These are phyloP conservation scores for Arbacia lixula DNA, from an alignment of 53 echinoderm and acorn worm genomes.

Conservation along the genomic window DNA sequence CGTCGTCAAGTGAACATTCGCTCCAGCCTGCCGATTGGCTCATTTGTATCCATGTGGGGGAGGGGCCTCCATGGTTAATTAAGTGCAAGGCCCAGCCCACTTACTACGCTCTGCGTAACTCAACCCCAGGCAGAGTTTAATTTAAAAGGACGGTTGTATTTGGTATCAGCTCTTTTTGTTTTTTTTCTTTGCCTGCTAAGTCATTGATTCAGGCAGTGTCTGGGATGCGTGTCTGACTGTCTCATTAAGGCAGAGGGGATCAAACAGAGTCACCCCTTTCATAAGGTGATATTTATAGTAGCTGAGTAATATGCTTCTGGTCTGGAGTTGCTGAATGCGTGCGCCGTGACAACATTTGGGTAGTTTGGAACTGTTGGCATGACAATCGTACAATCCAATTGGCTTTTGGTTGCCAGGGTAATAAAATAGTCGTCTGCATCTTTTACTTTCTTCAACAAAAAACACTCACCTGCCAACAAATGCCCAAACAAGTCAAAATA, in stretches of 20 bases:
- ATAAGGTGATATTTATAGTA: constrained; percentile 36
- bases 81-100: not conserved
- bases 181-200: not conserved
- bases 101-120: constrained; percentile 36
- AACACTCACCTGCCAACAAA: too few species aligned
- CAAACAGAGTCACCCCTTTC: constrained; percentile 36
- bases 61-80: constrained; percentile 31
- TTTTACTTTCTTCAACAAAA: not conserved
- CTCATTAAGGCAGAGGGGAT: constrained; percentile 18
- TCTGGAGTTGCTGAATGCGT: too few species aligned
- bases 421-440: not conserved
- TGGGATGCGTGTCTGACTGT: constrained; percentile 23
- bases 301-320: constrained; percentile 31
- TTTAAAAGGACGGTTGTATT: constrained; percentile 19
- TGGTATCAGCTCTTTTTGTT: not conserved
- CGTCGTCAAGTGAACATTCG: constrained; percentile 42
- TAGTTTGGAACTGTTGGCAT: constrained; percentile 53
- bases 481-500: too few species aligned
- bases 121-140: constrained; percentile 14
- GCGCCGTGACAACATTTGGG: too few species aligned
- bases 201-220: too few species aligned
- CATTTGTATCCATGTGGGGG: constrained; percentile 37
- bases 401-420: constrained; percentile 23
- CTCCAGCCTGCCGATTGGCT: constrained; percentile 10
- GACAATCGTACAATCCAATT: constrained; percentile 1